These are phyloP conservation scores for Xestia sexstrigata DNA, from an alignment of 2,888 invertebrate genomes.

Conservation along the genomic window DNA sequence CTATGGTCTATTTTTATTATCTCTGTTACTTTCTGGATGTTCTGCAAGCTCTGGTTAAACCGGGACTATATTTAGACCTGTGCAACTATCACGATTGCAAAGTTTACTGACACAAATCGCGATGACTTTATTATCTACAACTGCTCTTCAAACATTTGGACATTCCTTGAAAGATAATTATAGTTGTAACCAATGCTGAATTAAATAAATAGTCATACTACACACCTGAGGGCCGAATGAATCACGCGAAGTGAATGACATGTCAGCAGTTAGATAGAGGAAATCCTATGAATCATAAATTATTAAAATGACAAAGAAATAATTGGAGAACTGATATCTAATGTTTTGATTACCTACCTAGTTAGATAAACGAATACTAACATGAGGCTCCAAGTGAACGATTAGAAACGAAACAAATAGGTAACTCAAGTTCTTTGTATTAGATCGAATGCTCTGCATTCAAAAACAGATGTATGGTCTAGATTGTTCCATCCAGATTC, in stretches of 20 bases:
- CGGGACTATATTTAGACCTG: constrained; percentile 26
- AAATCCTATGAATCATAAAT: constrained; percentile 33
- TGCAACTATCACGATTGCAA: constrained; percentile 17
- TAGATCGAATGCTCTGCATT: constrained; percentile 16
- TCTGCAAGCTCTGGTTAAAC: constrained; percentile 20
- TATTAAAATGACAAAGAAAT: constrained; percentile 27
- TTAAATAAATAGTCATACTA: constrained; percentile 10
- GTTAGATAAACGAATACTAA: not conserved
- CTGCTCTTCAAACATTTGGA: constrained; percentile 10
- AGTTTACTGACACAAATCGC: constrained; percentile 30
- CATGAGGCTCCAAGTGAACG: not conserved
- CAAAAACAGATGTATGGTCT: constrained; percentile 31
- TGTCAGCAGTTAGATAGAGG: not conserved
- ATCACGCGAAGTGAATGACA: constrained; percentile 29
- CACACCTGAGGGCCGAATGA: constrained; percentile 31
- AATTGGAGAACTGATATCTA: constrained; percentile 18
- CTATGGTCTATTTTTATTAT: constrained; percentile 31
- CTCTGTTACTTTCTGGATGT: constrained; percentile 34
- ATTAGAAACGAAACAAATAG: not conserved
- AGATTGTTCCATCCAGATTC: constrained; percentile 43
- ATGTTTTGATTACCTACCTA: constrained; percentile 2
- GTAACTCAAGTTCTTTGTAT: constrained; percentile 3
- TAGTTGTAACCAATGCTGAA: not conserved
- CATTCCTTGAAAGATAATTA: not conserved
- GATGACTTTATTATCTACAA: constrained; percentile 9